Evolutionary conservation across 2,113 vertebrate genomes (phyloP), one percentile per base, ranked within the genome.

Genomic region (Polypterus bichir): DNA sequence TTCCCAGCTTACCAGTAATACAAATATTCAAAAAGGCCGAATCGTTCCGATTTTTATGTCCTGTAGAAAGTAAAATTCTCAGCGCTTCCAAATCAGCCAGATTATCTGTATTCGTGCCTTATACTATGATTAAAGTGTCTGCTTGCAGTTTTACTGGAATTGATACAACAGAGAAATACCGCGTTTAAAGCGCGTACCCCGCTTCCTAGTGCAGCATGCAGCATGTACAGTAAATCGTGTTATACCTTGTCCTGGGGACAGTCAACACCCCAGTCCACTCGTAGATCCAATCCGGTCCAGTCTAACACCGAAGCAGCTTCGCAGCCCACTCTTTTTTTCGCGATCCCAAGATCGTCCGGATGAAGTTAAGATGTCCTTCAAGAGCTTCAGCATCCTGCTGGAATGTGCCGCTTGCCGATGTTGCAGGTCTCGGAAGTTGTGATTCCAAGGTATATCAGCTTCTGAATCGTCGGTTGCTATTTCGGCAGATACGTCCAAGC

Each of bases 251-350:
- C 27, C 27, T 27, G 27, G 27, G 70, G 73, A 61, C 5, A 6
- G 52, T 77, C 71, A 88, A 74, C 86, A 88, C 8, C 86, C 86
- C 63, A 88, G 73, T 5, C 85, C 84, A 60, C 85, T 87, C 66
- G 86, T 87, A 5, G 85, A 86, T 4, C 86, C 86, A 68, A 88
- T 88, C 64, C 83, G 66, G 60, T 86, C 84, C 3, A 88, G 54
- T 9, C 85, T 74, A 55, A 86, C 85, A 0, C 86, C 85, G 57
- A 88, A 88, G 66, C 86, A 88, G 80, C 85, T 85, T 65, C 83
- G 69, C 68, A 84, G 63, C 4, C 78, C 77, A 0, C 82, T 81
- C 62, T 86, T 88, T 73, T 84, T 87, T 66, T 75, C 74, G 1
- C 84, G 79, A 64, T 75, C 76, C 76, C 79, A 81, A 2, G 83